Base-by-base conservation (phyloP, 30 jellyfish, hydroid and myxozoan species). In the Rhopilema esculentum region DNA sequence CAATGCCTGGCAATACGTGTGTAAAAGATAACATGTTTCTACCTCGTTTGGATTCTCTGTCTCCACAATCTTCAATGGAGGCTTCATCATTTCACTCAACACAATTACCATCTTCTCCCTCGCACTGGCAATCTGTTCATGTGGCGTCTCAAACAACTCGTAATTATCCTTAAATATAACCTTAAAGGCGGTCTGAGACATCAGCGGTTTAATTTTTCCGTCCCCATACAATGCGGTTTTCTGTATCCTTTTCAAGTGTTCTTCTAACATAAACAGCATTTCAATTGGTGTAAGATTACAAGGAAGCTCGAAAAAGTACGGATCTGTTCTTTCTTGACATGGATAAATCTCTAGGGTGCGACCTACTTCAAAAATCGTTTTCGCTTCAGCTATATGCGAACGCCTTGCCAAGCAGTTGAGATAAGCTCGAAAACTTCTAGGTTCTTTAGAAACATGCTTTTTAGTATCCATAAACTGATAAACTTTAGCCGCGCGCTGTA, bases 261-360 rank as follows among this genome's bases (percentile, higher is more conserved):
- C 77, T 48, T 91, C 97, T 1, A 91, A 25, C 75, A 91, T 67
- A 32, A 91, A 91, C 0, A 68, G 66, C 94, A 91, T 77, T 51
- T 91, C 97, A 21, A 63, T 20, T 22, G 63, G 75, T 49, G 94
- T 83, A 0, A 71, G 82, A 63, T 64, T 71, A 40, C 89, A 49
- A 16, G 88, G 77, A 20, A 83, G 75, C 22, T 69, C 83, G 62
- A 83, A 65, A 26, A 31, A 16, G 49, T 57, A 72, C 4, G 97
- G 97, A 48, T 75, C 88, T 1, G 80, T 40, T 23, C 24, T 18
- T 20, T 61, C 84, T 16, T 68, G 81, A 16, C 89, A 31, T 20
- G 89, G 91, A 49, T 91, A 91, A 0, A 77, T 33, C 17, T 74
- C 91, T 63, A 70, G 53, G 7, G 24, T 19, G 1, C 91, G 78